Percentiles rank a stretch among this genome's conserved stretches.
Evolutionary conservation across 2,113 vertebrate species (phyloP).

Genomic region (Pedionomus torquatus): DNA sequence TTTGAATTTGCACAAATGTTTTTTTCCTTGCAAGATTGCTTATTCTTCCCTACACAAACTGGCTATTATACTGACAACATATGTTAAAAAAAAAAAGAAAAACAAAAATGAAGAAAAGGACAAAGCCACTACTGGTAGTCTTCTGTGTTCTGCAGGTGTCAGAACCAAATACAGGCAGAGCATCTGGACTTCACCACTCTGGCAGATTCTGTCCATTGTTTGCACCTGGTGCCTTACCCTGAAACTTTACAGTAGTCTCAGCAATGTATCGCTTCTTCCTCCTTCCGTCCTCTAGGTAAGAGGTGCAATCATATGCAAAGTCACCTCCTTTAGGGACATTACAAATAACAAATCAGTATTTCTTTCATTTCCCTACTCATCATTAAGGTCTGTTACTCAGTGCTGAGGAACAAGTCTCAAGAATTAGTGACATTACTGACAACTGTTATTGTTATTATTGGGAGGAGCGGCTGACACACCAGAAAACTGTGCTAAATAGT

Average conservation of each 20-base stretch:
- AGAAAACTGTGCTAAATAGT: background rate
- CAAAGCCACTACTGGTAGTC: background rate
- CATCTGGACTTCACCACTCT: background rate
- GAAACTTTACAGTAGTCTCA: background rate
- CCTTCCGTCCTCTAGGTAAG: background rate
- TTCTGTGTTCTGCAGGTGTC: background rate
- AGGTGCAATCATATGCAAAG: background rate
- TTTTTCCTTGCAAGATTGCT: background rate
- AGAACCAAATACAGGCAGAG: background rate
- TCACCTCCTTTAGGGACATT: background rate
- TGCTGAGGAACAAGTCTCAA: background rate
- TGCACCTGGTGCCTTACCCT: background rate
- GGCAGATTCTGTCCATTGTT: background rate
- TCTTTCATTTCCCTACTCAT: background rate
- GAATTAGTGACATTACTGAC: background rate
- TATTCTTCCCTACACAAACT: background rate
- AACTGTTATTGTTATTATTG: background rate
- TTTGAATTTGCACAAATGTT: background rate
- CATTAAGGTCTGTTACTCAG: background rate
- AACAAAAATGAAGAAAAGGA: background rate
- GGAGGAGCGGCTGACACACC: background rate
- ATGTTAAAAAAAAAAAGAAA: background rate
- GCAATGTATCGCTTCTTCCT: background rate
- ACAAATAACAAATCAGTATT: background rate
- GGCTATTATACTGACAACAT: background rate